Evolutionary conservation across 2,888 invertebrate genomes (phyloP).

Genomic region (Dendrolimus houi): DNA sequence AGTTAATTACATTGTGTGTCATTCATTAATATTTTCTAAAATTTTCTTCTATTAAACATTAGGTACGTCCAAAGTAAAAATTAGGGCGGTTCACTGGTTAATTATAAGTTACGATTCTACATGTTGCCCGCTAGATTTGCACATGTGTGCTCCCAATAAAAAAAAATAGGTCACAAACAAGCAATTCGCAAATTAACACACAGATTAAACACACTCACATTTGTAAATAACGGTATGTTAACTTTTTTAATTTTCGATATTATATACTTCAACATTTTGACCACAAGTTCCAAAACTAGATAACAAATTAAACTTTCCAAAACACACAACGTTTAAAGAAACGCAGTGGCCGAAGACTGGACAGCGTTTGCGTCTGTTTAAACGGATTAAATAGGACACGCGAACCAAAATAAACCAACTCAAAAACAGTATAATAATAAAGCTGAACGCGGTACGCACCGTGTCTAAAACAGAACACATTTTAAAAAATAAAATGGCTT

Average conservation of each 20-base stretch:
- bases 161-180: background rate
- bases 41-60: no score
- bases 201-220: background rate
- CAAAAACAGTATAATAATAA: constrained; percentile 62
- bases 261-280: constrained; percentile 47
- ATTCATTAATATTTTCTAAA: no score
- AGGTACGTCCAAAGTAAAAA: background rate
- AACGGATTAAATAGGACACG: constrained; percentile 76
- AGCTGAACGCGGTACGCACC: constrained; percentile 51
- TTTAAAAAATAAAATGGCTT: background rate
- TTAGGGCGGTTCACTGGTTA: background rate
- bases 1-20: no score
- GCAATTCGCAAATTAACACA: background rate
- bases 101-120: background rate
- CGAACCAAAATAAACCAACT: constrained; percentile 72
- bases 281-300: constrained; percentile 55
- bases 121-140: constrained; percentile 2
- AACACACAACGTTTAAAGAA: constrained; percentile 62
- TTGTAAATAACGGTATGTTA: constrained; percentile 5
- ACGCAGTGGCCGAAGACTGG: constrained; percentile 63
- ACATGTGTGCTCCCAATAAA: background rate
- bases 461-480: constrained; percentile 74
- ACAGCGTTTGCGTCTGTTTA: constrained; percentile 56
- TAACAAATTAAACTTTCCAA: constrained; percentile 32
- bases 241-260: constrained; percentile 62